Percentiles rank a stretch among this genome's conserved stretches.
These are phyloP conservation scores for Paramormyrops kingsleyae DNA, from an alignment of 2,113 vertebrate species.

Conservation along the genomic window DNA sequence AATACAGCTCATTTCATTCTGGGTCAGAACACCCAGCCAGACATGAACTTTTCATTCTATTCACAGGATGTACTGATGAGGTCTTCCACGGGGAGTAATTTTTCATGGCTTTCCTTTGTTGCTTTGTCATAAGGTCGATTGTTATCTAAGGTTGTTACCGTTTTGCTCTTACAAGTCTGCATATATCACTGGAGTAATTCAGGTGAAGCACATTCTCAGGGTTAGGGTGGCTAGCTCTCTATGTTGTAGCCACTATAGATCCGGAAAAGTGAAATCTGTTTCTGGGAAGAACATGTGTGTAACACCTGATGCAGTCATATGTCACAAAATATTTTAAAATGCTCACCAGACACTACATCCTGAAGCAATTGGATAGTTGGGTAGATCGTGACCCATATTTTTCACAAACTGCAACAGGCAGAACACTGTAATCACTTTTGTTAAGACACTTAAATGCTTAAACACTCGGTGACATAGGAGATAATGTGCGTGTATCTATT, in stretches of 20 bases:
- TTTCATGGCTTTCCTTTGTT: background rate
- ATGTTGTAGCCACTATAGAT: background rate
- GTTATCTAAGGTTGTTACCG: background rate
- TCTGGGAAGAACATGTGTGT: background rate
- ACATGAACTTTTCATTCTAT: background rate
- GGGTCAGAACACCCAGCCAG: background rate
- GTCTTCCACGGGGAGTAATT: background rate
- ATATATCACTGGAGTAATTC: background rate
- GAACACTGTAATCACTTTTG: constrained; percentile 24
- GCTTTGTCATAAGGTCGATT: background rate
- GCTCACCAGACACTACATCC: background rate
- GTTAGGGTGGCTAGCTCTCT: background rate
- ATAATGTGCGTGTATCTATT: constrained; percentile 46
- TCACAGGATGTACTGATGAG: background rate
- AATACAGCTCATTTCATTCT: background rate
- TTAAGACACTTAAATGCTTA: constrained; percentile 40
- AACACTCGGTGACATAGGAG: constrained; percentile 47
- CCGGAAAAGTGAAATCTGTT: background rate
- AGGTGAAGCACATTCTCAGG: background rate
- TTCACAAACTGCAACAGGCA: background rate
- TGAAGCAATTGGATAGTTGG: background rate
- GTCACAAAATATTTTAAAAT: background rate
- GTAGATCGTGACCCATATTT: background rate
- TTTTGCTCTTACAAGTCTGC: background rate
- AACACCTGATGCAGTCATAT: background rate